These are phyloP conservation scores for Tinamus guttatus DNA, from an alignment of 2,113 vertebrate species.

Conservation along the genomic window DNA sequence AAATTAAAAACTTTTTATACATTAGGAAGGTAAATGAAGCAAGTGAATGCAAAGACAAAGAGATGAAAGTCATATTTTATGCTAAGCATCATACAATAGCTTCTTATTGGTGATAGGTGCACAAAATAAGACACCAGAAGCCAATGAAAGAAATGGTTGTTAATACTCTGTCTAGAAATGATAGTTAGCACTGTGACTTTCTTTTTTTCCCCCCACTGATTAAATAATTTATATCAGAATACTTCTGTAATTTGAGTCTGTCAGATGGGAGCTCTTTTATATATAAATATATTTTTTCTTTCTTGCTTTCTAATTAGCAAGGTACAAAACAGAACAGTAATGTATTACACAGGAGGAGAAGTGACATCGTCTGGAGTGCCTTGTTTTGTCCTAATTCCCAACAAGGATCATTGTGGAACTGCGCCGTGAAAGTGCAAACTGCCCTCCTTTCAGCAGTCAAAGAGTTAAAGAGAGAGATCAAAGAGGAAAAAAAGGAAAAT, in stretches of 20 bases:
- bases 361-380: conserved; percentile 55
- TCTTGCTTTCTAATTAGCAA: conserved; percentile 66
- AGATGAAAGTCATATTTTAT: conserved; percentile 77
- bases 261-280: conserved; percentile 73
- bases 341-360: conserved; percentile 37
- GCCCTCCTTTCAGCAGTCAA: conserved; percentile 23
- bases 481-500: conserved; percentile 44
- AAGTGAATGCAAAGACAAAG: conserved; percentile 72
- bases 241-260: conserved; percentile 72
- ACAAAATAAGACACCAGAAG: conserved; percentile 68
- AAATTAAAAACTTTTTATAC: conserved; percentile 72
- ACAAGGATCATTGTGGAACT: accelerated
- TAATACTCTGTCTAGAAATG: conserved; percentile 72
- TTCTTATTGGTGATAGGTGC: conserved; percentile 69
- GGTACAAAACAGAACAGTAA: conserved; percentile 65
- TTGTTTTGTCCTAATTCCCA: conserved; percentile 22
- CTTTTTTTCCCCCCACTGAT: conserved; percentile 62
- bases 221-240: conserved; percentile 75
- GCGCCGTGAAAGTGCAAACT: background rate
- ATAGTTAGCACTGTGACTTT: conserved; percentile 73
- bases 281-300: conserved; percentile 67
- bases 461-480: conserved; percentile 66
- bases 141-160: conserved; percentile 72
- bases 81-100: conserved; percentile 66
- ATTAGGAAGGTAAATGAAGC: conserved; percentile 70